Conservation (phyloP, 2,888 invertebrate genomes). For the Creontiades dilutus region DNA sequence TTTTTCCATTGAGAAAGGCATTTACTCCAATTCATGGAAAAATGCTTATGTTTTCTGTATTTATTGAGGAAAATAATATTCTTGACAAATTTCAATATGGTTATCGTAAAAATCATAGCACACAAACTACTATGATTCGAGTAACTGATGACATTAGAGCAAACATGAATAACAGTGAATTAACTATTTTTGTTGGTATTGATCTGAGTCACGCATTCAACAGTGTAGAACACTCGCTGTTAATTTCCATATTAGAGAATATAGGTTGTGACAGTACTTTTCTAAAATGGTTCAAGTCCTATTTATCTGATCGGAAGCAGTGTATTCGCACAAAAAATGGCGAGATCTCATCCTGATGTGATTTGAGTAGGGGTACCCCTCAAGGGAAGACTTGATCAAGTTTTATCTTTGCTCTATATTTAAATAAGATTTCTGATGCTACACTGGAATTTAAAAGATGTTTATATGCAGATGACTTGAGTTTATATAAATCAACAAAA, state of each 20-base stretch:
- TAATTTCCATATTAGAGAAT: neutral
- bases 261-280: neutral
- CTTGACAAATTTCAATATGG: constrained; percentile 25
- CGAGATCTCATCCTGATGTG: neutral
- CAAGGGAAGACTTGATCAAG: constrained; percentile 10
- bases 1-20: no score
- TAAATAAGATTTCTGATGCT: constrained; percentile 2
- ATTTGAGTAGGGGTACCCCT: neutral
- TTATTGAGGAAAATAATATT: constrained; percentile 16
- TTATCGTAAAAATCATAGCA: constrained; percentile 4
- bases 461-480: constrained; percentile 38
- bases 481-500: no score
- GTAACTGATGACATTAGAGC: constrained; percentile 15
- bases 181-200: constrained; percentile 1
- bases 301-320: constrained; percentile 13
- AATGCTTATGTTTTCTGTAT: neutral
- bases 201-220: constrained; percentile 52
- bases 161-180: neutral
- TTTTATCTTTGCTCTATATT: neutral
- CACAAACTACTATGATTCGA: constrained; percentile 19
- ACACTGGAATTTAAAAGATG: neutral
- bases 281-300: constrained; percentile 17
- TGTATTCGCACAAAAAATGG: neutral
- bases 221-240: neutral
- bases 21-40: constrained; percentile 9